phyloP scores from a whole-genome alignment of 2,797 vertebrate genomes.

The Pangasius djambal region DNA sequence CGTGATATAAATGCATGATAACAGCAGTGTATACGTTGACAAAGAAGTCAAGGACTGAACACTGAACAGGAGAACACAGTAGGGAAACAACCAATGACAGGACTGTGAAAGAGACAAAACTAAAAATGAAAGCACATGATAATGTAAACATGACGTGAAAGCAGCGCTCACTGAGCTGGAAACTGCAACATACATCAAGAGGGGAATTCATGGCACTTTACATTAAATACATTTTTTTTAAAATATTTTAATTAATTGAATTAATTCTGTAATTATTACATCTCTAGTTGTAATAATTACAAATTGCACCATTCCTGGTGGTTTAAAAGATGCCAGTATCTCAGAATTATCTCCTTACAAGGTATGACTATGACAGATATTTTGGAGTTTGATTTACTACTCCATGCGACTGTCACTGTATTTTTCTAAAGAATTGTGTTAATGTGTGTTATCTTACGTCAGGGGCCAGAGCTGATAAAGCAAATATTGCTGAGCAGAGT shows the following conservation, averaged over 20 bases:
- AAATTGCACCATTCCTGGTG: neutral
- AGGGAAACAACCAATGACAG: neutral
- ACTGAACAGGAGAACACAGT: neutral
- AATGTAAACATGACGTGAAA: neutral
- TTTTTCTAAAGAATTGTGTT: neutral
- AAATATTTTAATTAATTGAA: neutral
- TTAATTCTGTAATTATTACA: neutral
- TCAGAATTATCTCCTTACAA: neutral
- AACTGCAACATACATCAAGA: neutral
- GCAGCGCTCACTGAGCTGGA: neutral
- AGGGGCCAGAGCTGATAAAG: slow-evolving; percentile 17
- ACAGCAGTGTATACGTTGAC: neutral
- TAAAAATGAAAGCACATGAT: neutral
- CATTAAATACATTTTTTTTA: neutral
- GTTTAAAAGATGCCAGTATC: neutral
- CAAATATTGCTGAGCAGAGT: neutral
- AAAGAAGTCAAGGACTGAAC: neutral
- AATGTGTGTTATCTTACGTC: slow-evolving; percentile 12
- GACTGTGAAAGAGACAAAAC: neutral
- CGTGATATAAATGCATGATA: neutral
- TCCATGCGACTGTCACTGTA: neutral
- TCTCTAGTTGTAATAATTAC: neutral
- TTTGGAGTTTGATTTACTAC: neutral
- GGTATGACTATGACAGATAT: neutral
- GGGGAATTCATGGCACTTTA: neutral